Conservation (phyloP, 1,140 invertebrate genomes). For the Saccostrea echinata region DNA sequence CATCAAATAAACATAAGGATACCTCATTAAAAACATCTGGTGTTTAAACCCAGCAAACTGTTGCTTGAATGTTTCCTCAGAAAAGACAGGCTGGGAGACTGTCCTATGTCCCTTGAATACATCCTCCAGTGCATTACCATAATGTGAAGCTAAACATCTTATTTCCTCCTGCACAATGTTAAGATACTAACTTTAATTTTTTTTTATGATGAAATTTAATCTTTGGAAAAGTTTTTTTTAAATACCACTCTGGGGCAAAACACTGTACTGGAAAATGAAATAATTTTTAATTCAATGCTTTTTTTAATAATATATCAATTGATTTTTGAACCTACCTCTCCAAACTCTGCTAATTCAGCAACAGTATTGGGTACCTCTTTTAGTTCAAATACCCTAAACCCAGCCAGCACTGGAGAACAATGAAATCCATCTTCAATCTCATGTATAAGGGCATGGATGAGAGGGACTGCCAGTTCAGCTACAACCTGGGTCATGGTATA, state of each 20-base stretch:
- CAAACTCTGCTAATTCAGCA: conserved; percentile 4
- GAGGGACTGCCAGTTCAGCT: neutral
- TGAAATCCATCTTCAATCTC: conserved; percentile 2
- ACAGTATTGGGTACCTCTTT: neutral
- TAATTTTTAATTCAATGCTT: neutral
- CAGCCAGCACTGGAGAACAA: neutral
- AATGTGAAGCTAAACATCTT: neutral
- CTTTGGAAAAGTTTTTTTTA: neutral
- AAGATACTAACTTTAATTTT: neutral
- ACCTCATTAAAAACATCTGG: conserved; percentile 43
- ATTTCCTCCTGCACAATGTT: conserved; percentile 26
- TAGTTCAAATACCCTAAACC: neutral
- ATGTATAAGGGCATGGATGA: neutral
- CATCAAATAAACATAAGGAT: neutral
- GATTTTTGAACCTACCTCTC: neutral
- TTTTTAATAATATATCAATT: neutral
- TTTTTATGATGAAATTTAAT: neutral
- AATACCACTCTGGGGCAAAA: neutral
- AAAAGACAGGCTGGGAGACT: neutral
- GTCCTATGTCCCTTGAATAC: conserved; percentile 33
- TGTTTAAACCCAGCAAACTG: conserved; percentile 35
- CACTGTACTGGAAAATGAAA: neutral
- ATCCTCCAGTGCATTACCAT: neutral
- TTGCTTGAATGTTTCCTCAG: neutral
- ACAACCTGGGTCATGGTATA: too few relatives aligned